Base-by-base conservation (phyloP, 2,797 vertebrate species). In the Sebastes trivittatus region DNA sequence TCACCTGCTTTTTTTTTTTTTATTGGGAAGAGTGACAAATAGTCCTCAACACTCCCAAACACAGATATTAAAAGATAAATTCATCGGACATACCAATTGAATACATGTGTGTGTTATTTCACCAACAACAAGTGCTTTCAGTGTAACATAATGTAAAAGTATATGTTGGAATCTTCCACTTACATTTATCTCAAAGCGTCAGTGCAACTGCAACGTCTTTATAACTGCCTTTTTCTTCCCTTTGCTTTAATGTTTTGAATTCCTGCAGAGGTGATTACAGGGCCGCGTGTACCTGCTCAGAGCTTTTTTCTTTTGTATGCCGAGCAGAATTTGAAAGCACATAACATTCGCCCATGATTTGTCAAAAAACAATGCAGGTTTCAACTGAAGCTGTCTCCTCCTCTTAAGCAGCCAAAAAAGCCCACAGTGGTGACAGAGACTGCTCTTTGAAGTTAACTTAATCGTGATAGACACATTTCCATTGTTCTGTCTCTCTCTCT, bases 381-480 rank as follows among this genome's bases (percentile, higher is more conserved):
- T 86, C 72, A 82, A 72, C 61, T 22, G 55, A 80, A 81, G 54
- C 52, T 38, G 70, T 76, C 70, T 66, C 29, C 32, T 74, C 36
- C 29, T 77, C 63, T 82, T 72, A 65, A 77, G 61, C 72, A 79
- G 62, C 54, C 55, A 75, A 76, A 85, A 85, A 77, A 69, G 11
- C 63, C 66, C 64, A 61, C 54, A 74, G 63, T 78, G 36, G 56
- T 60, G 75, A 89, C 30, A 70, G 64, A 84, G 52, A 27, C 62
- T 56, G n/a, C 56, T 76, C 78, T 86, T 80, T 83, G 63, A 87
- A 88, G 73, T 55, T 52, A n/a, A 69, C 27, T 62, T 87, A 65
- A 87, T 84, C 9, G 4, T 71, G 61, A 87, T 52, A 9, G 73
- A 80, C 72, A 74, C 59, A 49, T 77, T 80, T 81, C 36, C n/a